Evolutionary conservation across 2,113 vertebrate species (phyloP).

Genomic region (Salvelinus namaycush): DNA sequence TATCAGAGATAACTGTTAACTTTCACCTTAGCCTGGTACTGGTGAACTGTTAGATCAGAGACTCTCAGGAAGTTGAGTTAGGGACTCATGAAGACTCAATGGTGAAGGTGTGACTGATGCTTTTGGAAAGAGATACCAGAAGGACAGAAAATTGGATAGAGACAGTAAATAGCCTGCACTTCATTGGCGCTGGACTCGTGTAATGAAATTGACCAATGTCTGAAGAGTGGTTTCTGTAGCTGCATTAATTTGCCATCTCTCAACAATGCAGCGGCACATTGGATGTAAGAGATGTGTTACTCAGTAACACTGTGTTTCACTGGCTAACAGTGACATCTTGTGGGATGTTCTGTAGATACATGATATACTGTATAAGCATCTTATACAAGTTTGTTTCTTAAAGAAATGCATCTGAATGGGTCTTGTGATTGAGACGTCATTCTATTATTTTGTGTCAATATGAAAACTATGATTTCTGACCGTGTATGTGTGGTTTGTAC

Average conservation of each 20-base stretch:
- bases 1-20: no score
- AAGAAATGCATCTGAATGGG: background rate
- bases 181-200: no score
- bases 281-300: constrained; percentile 17
- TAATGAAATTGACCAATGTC: background rate
- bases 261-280: constrained; percentile 48
- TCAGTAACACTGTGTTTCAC: background rate
- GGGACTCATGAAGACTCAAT: no score
- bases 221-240: background rate
- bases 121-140: background rate
- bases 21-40: background rate
- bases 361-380: background rate
- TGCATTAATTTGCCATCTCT: background rate
- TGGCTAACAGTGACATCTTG: background rate
- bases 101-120: background rate
- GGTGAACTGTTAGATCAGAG: background rate
- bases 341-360: background rate
- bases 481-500: constrained; percentile 5
- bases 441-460: background rate
- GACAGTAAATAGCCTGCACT: background rate
- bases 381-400: background rate
- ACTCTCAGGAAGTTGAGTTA: no score
- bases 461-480: background rate
- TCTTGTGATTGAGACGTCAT: background rate
- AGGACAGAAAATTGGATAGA: background rate